Conservation (phyloP, 2,888 invertebrate genomes). For the Ariolimax columbianus region DNA sequence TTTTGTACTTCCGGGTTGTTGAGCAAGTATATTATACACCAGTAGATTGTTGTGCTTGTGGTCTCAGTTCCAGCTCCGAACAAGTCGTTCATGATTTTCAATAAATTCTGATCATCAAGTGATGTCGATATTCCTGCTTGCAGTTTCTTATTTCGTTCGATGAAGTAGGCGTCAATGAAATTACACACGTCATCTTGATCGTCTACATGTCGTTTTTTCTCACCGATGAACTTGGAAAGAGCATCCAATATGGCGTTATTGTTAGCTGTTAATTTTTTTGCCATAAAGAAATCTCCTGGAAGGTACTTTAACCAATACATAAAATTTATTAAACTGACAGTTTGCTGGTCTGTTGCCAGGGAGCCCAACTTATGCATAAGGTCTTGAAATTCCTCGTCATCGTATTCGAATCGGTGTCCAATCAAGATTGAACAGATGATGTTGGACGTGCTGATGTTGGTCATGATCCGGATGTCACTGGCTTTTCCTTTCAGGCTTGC, state of each 20-base stretch:
- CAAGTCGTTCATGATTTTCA: slow-evolving; percentile 13
- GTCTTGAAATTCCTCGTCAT: slow-evolving; percentile 16
- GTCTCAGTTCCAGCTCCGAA: slow-evolving; percentile 81
- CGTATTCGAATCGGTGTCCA: slow-evolving; percentile 26
- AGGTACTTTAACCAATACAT: slow-evolving; percentile 12
- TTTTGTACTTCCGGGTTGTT: slow-evolving; percentile 83
- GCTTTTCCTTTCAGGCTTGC: slow-evolving; percentile 26
- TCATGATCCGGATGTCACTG: background rate
- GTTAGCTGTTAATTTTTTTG: background rate
- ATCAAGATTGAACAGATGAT: slow-evolving; percentile 25
- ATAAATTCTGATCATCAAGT: slow-evolving; percentile 10
- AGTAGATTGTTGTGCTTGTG: slow-evolving; percentile 90
- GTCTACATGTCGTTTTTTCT: background rate
- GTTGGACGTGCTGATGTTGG: slow-evolving; percentile 19
- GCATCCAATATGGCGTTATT: background rate
- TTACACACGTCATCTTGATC: slow-evolving; percentile 3
- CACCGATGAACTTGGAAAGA: slow-evolving; percentile 3
- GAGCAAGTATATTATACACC: slow-evolving; percentile 88
- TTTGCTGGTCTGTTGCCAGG: background rate
- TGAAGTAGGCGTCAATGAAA: slow-evolving; percentile 9
- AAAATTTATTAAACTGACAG: slow-evolving; percentile 4
- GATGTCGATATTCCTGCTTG: background rate
- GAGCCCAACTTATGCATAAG: background rate
- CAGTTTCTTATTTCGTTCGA: slow-evolving; percentile 24
- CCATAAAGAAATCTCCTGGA: slow-evolving; percentile 29